Evolutionary conservation across 2,888 invertebrate species (phyloP).

Genomic region (Drosophila mimica): DNA sequence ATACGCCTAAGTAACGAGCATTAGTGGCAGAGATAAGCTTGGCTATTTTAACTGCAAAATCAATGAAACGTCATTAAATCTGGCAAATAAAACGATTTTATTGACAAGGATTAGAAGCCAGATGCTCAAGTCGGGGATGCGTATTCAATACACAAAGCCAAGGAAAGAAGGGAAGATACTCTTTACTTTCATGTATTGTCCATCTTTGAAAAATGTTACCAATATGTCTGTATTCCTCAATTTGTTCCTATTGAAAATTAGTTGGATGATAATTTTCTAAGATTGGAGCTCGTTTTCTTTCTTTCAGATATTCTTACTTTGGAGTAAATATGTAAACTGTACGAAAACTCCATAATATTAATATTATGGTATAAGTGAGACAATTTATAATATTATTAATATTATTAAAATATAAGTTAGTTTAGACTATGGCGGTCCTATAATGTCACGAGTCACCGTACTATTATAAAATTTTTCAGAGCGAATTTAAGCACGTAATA

Average conservation of each 20-base stretch:
- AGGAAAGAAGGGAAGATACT: not conserved
- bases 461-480: too few relatives aligned
- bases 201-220: not conserved
- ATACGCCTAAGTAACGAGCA: not conserved
- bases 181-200: not conserved
- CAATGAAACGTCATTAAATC: constrained; percentile 1
- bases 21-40: not conserved
- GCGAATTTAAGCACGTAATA: not conserved
- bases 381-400: not conserved
- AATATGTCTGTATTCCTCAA: too few relatives aligned
- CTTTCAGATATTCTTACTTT: not conserved
- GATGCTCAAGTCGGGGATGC: not conserved
- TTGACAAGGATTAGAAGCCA: constrained; percentile 1
- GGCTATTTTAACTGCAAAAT: constrained; percentile 1
- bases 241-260: not conserved
- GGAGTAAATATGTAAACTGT: not conserved
- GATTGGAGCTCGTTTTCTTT: too few relatives aligned
- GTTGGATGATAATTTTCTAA: not conserved
- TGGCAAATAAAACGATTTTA: constrained; percentile 2
- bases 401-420: not conserved
- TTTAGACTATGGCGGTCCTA: not conserved
- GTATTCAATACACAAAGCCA: not conserved
- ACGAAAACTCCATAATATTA: not conserved
- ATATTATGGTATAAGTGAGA: not conserved
- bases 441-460: too few relatives aligned